phyloP scores from a whole-genome alignment of 2,888 invertebrate genomes.

The Mellilla xanthometata region DNA sequence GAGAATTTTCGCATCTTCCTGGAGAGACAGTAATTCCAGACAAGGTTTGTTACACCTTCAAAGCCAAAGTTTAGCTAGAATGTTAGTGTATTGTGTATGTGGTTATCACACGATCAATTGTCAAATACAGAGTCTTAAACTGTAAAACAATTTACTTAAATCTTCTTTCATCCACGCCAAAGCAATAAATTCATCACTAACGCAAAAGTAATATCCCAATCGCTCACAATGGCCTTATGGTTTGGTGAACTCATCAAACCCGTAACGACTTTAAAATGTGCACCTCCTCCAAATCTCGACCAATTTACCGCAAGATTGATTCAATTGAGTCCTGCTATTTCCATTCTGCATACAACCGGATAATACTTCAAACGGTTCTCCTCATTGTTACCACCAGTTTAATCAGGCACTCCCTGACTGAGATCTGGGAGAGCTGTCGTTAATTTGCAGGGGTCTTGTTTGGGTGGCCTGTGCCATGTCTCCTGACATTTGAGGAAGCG shows the following conservation, averaged over 20 bases:
- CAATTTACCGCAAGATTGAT: constrained; percentile 77
- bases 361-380: constrained; percentile 68
- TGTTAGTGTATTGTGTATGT: too few species aligned
- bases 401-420: constrained; percentile 48
- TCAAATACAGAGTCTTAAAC: too few species aligned
- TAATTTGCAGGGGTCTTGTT: constrained; percentile 52
- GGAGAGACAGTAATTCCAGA: too few species aligned
- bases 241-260: constrained; percentile 28
- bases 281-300: constrained; percentile 54
- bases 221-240: constrained; percentile 7
- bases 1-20: too few species aligned
- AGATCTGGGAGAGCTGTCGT: constrained; percentile 38
- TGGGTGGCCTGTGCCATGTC: constrained; percentile 63
- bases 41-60: too few species aligned
- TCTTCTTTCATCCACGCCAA: too few species aligned
- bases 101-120: too few species aligned
- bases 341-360: constrained; percentile 71
- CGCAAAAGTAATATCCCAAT: neutral
- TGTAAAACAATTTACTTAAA: too few species aligned
- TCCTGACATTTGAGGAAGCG: constrained; percentile 73
- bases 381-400: constrained; percentile 50
- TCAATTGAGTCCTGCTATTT: constrained; percentile 68
- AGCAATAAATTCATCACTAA: neutral
- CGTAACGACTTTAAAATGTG: constrained; percentile 48
- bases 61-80: too few species aligned